phyloP scores from a whole-genome alignment of 2,888 invertebrate genomes.

The Brachyptera putata region DNA sequence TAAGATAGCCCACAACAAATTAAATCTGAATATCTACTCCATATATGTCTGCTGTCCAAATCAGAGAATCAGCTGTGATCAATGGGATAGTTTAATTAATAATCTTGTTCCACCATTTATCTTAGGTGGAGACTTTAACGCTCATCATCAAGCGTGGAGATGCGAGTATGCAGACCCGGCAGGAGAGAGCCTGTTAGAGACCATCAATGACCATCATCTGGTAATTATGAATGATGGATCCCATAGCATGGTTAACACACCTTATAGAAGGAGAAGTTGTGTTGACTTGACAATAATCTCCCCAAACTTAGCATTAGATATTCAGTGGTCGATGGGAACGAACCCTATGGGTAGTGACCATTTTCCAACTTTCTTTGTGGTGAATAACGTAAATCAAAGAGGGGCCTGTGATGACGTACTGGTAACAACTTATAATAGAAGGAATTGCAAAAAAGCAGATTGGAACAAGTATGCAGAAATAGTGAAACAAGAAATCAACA shows the following conservation, averaged over 20 bases:
- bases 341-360: background rate
- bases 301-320: constrained; percentile 41
- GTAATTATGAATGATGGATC: background rate
- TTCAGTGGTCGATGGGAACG: background rate
- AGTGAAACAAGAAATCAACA: background rate
- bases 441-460: background rate
- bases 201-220: background rate
- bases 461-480: background rate
- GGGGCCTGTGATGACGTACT: too few relatives aligned
- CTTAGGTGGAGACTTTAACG: too few relatives aligned
- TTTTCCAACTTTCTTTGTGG: background rate
- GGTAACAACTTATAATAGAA: background rate
- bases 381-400: too few relatives aligned
- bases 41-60: too few relatives aligned
- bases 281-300: constrained; percentile 33
- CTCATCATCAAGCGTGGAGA: too few relatives aligned
- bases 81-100: too few relatives aligned
- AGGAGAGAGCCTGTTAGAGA: background rate
- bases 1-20: too few relatives aligned
- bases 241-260: background rate
- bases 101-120: too few relatives aligned
- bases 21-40: too few relatives aligned
- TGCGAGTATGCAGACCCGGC: background rate
- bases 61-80: too few relatives aligned
- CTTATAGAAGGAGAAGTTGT: background rate